phyloP scores from a whole-genome alignment of 2,113 vertebrate genomes.

The Laterallus jamaicensis region DNA sequence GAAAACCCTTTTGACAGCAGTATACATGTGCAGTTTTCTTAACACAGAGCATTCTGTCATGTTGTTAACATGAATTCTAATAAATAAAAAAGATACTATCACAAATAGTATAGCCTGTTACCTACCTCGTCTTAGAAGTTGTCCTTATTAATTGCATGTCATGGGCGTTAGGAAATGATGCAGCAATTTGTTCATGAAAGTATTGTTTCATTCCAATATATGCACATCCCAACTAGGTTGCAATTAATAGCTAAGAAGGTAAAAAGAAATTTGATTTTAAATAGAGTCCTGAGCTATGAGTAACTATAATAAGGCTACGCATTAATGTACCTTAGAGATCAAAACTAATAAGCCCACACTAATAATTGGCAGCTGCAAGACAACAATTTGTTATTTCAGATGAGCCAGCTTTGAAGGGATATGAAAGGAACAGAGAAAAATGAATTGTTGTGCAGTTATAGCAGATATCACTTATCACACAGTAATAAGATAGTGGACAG shows the following conservation, averaged over 20 bases:
- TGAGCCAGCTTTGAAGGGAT: conserved; percentile 38
- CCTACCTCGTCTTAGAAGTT: neutral
- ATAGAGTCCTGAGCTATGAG: conserved; percentile 56
- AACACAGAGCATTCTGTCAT: neutral
- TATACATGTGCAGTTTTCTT: neutral
- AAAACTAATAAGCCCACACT: conserved; percentile 69
- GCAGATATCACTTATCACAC: conserved; percentile 21
- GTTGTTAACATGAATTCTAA: neutral
- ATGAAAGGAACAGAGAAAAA: conserved; percentile 44
- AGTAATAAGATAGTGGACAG: conserved; percentile 14
- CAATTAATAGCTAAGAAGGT: conserved; percentile 70
- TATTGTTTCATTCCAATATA: conserved; percentile 12
- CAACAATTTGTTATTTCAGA: conserved; percentile 62
- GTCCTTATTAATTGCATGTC: neutral
- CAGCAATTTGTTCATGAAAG: conserved; percentile 23
- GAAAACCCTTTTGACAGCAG: neutral
- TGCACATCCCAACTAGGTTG: conserved; percentile 5
- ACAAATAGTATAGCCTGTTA: neutral
- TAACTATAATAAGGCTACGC: conserved; percentile 65
- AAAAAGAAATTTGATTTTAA: conserved; percentile 66
- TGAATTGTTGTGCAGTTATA: conserved; percentile 28
- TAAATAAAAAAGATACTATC: neutral
- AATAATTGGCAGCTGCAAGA: conserved; percentile 59
- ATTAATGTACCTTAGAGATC: conserved; percentile 72
- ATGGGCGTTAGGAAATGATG: neutral